phyloP scores from a whole-genome alignment of 2,113 vertebrate genomes.

The Climacteris rufus region DNA sequence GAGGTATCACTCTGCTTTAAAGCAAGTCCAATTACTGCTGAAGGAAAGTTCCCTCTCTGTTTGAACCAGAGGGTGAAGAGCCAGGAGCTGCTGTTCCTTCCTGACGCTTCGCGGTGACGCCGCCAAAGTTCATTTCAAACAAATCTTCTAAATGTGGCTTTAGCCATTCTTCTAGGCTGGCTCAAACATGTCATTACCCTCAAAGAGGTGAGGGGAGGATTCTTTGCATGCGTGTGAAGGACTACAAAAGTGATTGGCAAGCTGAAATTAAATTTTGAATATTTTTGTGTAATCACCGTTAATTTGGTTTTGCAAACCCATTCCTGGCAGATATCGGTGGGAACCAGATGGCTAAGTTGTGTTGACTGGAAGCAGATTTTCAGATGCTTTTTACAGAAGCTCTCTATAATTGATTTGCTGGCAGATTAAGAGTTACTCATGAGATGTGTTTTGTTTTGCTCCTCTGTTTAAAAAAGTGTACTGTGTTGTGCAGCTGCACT shows the following conservation, averaged over 20 bases:
- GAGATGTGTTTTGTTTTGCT: constrained; percentile 31
- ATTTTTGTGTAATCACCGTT: constrained; percentile 31
- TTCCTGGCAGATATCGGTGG: constrained; percentile 47
- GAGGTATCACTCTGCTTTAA: background rate
- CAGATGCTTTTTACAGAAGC: constrained; percentile 43
- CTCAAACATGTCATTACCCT: background rate
- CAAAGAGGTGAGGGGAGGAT: background rate
- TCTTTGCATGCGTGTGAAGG: background rate
- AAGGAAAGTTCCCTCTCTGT: background rate
- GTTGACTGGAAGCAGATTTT: constrained; percentile 63
- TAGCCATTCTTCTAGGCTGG: background rate
- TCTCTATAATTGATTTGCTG: constrained; percentile 32
- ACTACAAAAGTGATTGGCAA: background rate
- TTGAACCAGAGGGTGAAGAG: background rate
- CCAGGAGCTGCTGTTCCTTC: rapidly evolving
- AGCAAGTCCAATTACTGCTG: background rate
- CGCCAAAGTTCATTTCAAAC: background rate
- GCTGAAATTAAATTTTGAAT: constrained; percentile 17
- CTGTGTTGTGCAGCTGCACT: constrained; percentile 20
- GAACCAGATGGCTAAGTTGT: constrained; percentile 51
- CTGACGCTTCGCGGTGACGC: background rate
- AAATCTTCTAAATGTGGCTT: background rate
- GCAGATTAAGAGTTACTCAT: constrained; percentile 38
- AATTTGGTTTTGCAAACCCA: constrained; percentile 31
- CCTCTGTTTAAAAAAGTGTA: background rate